phyloP scores from a whole-genome alignment of 23 tunicate species.

The Pegea sp. region DNA sequence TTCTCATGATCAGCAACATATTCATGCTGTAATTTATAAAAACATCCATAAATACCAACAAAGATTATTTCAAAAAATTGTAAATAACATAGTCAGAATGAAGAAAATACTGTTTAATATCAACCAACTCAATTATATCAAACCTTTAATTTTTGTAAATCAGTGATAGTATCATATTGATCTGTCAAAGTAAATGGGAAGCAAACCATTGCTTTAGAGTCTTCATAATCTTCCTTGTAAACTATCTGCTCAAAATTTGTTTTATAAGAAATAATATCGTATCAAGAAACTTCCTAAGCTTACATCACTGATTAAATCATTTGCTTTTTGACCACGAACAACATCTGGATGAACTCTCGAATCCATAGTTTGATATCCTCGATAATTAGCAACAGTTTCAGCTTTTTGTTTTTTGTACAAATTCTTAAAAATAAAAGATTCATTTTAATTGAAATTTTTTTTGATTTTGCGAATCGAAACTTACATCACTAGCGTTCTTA shows the following conservation, averaged over 20 bases:
- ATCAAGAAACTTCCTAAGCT: not conserved
- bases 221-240: slow-evolving; percentile 86
- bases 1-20: too few species aligned
- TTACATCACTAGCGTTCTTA: slow-evolving; percentile 57
- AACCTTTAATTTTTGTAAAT: slow-evolving; percentile 74
- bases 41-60: too few species aligned
- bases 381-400: slow-evolving; percentile 57
- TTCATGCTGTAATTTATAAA: too few species aligned
- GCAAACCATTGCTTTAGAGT: slow-evolving; percentile 46
- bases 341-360: slow-evolving; percentile 87
- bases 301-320: slow-evolving; percentile 86
- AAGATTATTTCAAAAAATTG: too few species aligned
- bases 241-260: too few species aligned
- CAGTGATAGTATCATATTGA: slow-evolving; percentile 32
- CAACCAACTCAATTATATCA: not conserved
- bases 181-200: slow-evolving; percentile 81
- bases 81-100: too few species aligned
- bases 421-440: slow-evolving; percentile 7
- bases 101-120: not conserved
- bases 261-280: too few species aligned
- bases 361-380: slow-evolving; percentile 97
- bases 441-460: not conserved
- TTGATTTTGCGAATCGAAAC: not conserved
- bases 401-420: slow-evolving; percentile 23
- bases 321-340: slow-evolving; percentile 82